Base-by-base conservation (phyloP, 2,113 vertebrate genomes). In the Dunckerocampus dactyliophorus region DNA sequence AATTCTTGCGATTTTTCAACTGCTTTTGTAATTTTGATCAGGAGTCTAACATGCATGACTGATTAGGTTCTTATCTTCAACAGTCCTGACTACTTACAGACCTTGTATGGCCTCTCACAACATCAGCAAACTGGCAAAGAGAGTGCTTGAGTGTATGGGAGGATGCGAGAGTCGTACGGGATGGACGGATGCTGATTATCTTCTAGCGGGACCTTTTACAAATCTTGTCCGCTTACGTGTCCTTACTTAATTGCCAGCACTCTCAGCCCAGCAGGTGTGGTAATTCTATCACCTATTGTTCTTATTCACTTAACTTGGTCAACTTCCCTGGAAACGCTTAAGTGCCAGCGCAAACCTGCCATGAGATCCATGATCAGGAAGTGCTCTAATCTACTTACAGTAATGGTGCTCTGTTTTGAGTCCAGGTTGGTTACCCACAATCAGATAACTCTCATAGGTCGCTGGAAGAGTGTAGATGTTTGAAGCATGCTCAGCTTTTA, bases 401-500 rank as follows among this genome's bases (percentile, higher is more conserved):
- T 77, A 76, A 80, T 70, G 60, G 63, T 62, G 67, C 75, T 72
- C 53, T 71, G 74, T 69, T 76, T 79, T 66, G 15, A 46, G 47
- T 14, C 37, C 54, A 74, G 60, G 46, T 42, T 8, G 43, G 47
- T 46, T 71, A 59, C 70, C 59, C 65, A 62, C 53, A 42, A 67
- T n/a, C 20, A 22, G 45, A 48, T 56, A 62, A 4, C 21, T 52
- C 62, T 63, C 48, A 12, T 1, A 9, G 6, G 63, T 58, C 37
- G 45, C 43, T 61, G 7, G 4, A 24, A 59, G 28, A 37, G 16
- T 12, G 17, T 12, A 8, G 19, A 55, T 57, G 39, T 58, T 19
- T 24, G 9, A 16, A 62, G 50, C n/a, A 65, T 37, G 17, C 34
- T 31, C 51, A 37, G 17, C 12, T 16, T 65, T 70, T 59, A 46